Percentiles rank a stretch among this genome's conserved stretches.
Evolutionary conservation across 2,888 invertebrate species (phyloP).

Genomic region (Ophion ellenae): DNA sequence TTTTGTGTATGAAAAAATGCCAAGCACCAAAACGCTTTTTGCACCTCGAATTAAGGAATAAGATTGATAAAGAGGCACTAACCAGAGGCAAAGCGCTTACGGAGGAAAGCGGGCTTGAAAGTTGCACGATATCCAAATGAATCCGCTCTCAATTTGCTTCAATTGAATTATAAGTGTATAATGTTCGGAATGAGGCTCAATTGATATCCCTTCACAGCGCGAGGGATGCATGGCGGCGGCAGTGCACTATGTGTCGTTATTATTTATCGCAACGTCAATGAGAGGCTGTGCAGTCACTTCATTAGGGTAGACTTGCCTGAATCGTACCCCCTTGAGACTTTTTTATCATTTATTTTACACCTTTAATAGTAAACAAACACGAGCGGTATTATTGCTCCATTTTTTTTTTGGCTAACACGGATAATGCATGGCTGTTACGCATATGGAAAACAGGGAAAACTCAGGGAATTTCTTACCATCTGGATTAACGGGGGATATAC

Average conservation of each 20-base stretch:
- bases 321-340: neutral
- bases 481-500: too few relatives aligned
- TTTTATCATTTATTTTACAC: neutral
- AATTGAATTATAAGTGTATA: constrained; percentile 38
- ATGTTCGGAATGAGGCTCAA: constrained; percentile 38
- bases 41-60: constrained; percentile 1
- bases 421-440: too few relatives aligned
- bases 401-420: neutral
- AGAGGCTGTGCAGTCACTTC: constrained; percentile 27
- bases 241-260: constrained; percentile 44
- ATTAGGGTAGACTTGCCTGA: constrained; percentile 25
- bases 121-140: constrained; percentile 20
- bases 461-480: too few relatives aligned
- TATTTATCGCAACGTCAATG: constrained; percentile 39
- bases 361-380: neutral
- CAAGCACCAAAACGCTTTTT: neutral
- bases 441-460: too few relatives aligned
- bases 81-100: constrained; percentile 10
- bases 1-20: neutral
- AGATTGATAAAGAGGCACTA: neutral
- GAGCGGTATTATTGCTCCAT: neutral
- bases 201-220: constrained; percentile 28
- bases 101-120: constrained; percentile 32
- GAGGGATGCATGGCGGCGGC: constrained; percentile 56
- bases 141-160: constrained; percentile 41